Evolutionary conservation across 2,888 invertebrate species (phyloP), one percentile per base, ranked within the genome.

Genomic region (Muscina levida): DNA sequence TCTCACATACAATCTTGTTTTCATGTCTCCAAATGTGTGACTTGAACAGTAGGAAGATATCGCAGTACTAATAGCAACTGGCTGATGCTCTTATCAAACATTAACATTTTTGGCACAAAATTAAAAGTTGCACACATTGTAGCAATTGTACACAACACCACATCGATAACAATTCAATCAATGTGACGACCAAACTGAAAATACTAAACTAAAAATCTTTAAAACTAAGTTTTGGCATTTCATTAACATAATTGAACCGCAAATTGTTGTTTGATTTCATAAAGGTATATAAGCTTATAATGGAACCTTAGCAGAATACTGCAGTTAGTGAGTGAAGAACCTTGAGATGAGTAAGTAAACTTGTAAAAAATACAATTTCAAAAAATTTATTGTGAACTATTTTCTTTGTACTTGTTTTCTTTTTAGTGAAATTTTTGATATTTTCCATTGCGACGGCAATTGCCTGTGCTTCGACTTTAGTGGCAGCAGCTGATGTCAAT

Each of bases 371-470:
- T n/a, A n/a, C n/a, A n/a, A n/a, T n/a, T n/a, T n/a, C n/a, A n/a
- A n/a, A n/a, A n/a, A n/a, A n/a, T n/a, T n/a, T n/a, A n/a, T n/a
- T n/a, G n/a, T n/a, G n/a, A n/a, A 24, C 17, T 59, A 62, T 37
- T 46, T 46, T 4, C 31, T 59, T 51, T 31, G 31, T 31, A 8
- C 31, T 31, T 31, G 8, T n/a, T n/a, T 59, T 10, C 11, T 39
- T 80, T 77, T 1, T n/a, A 83, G 83, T 83, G 84, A 80, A 81
- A 72, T 31, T 71, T 56, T 11, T 82, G 0, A 19, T 82, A 13
- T 67, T 74, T 10, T 53, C 42, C n/a, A 5, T 73, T 3, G 17
- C 70, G n/a, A 19, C 70, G n/a, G 26, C 73, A 19, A 57, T 74
- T 6, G 46, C 19, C 10, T 75, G 56, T n/a, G n/a, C n/a, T 4